Conservation (phyloP, 2,888 invertebrate species). For the Temnothorax ravouxi region DNA sequence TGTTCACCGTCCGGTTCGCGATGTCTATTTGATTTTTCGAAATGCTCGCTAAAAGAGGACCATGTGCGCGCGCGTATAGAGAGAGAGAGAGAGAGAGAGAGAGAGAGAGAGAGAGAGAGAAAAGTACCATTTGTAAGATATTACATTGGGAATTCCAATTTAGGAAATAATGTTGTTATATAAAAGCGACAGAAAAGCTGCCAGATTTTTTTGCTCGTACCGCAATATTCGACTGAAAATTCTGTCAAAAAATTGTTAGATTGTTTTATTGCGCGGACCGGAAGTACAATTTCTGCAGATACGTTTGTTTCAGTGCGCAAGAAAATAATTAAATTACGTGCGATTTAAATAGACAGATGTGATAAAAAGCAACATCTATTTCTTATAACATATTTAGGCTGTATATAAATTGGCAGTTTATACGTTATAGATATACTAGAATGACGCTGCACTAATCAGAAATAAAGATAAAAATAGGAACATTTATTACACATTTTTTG, state of each 20-base stretch:
- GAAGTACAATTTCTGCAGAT: background rate
- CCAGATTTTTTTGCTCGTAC: conserved; percentile 22
- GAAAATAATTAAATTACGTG: background rate
- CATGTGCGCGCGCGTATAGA: conserved; percentile 31
- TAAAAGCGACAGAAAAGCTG: conserved; percentile 23
- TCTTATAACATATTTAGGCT: background rate
- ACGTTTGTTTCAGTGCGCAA: background rate
- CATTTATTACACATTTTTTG: conserved; percentile 2
- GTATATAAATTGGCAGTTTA: background rate
- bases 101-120: no score
- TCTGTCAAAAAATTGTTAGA: conserved; percentile 16
- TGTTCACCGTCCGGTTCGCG: conserved; percentile 1
- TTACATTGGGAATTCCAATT: conserved; percentile 37
- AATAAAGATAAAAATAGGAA: background rate
- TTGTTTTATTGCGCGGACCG: background rate
- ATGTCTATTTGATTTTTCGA: conserved; percentile 71
- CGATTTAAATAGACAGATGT: background rate
- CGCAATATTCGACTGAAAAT: conserved; percentile 4
- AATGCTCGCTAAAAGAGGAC: conserved; percentile 63
- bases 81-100: conserved; percentile 23
- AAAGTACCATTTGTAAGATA: conserved; percentile 44
- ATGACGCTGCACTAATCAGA: background rate
- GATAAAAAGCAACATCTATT: background rate
- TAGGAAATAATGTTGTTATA: conserved; percentile 44
- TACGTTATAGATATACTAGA: background rate